Percentiles rank a stretch among this genome's conserved stretches.
Evolutionary conservation across 2,113 vertebrate genomes (phyloP).

Genomic region (Cariama cristata): DNA sequence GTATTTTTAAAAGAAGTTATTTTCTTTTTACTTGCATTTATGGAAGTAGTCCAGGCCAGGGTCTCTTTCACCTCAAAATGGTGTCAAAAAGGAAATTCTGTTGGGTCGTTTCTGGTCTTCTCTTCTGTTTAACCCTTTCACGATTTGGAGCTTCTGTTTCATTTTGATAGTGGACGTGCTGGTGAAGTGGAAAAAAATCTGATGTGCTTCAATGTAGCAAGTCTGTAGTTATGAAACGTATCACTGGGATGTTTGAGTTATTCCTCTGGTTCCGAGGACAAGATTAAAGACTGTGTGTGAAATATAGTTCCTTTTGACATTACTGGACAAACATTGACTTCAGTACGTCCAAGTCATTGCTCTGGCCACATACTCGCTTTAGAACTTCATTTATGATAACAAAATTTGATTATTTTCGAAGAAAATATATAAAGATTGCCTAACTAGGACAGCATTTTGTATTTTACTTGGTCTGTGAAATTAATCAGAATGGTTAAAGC

Average conservation of each 20-base stretch:
- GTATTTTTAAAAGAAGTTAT: not conserved
- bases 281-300: not conserved
- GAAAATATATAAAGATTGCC: not conserved
- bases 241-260: not conserved
- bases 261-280: not conserved
- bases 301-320: not conserved
- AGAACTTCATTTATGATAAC: not conserved
- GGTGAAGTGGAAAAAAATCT: not conserved
- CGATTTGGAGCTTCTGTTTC: not conserved
- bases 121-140: not conserved
- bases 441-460: not conserved
- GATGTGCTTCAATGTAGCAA: not conserved
- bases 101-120: not conserved
- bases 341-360: not conserved
- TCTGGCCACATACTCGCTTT: not conserved
- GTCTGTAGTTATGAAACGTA: not conserved
- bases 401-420: not conserved
- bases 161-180: not conserved
- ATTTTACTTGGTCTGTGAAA: not conserved
- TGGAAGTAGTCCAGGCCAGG: not conserved
- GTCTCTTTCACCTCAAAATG: not conserved
- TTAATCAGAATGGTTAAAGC: not conserved
- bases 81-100: not conserved
- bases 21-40: not conserved
- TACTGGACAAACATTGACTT: not conserved